Conservation (phyloP, 2,797 vertebrate genomes). For the Denticeps clupeoides region DNA sequence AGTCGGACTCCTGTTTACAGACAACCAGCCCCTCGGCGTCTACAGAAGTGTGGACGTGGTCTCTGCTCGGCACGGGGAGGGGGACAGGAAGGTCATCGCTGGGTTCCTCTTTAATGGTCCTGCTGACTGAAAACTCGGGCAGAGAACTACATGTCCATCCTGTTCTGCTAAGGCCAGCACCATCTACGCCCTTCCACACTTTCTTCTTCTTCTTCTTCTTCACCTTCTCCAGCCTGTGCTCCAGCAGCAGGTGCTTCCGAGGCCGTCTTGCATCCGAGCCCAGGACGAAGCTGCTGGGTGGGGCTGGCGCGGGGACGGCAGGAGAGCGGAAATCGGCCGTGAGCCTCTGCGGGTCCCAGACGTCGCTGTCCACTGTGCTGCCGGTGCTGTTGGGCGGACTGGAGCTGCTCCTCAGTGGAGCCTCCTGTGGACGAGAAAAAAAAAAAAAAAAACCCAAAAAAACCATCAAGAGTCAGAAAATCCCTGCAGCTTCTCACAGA, state of each 20-base stretch:
- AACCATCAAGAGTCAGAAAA: neutral
- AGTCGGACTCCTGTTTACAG: constrained; percentile 54
- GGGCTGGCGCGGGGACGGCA: constrained; percentile 46
- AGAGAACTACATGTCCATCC: constrained; percentile 25
- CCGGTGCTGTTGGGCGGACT: constrained; percentile 94
- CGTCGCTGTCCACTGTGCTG: constrained; percentile 86
- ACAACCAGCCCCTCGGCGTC: constrained; percentile 38
- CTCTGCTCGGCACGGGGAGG: constrained; percentile 23
- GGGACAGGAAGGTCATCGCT: constrained; percentile 62
- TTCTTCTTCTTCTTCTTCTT: constrained; percentile 82
- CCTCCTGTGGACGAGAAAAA: constrained; percentile 54
- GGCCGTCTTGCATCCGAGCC: too few species aligned
- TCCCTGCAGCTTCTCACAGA: too few species aligned
- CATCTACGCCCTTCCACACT: constrained; percentile 56
- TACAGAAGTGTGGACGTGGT: constrained; percentile 15
- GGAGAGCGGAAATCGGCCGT: constrained; percentile 39
- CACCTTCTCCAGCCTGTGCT: constrained; percentile 72
- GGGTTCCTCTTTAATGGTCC: constrained; percentile 70
- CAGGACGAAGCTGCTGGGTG: constrained; percentile 45
- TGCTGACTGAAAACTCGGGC: neutral
- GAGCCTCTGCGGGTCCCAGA: constrained; percentile 72
- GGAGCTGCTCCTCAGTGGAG: constrained; percentile 75
- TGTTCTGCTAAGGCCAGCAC: constrained; percentile 33
- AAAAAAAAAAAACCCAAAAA: neutral
- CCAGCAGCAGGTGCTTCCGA: constrained; percentile 66